Evolutionary conservation across 1,140 invertebrate genomes (phyloP).

Genomic region (Drosophila cardini): DNA sequence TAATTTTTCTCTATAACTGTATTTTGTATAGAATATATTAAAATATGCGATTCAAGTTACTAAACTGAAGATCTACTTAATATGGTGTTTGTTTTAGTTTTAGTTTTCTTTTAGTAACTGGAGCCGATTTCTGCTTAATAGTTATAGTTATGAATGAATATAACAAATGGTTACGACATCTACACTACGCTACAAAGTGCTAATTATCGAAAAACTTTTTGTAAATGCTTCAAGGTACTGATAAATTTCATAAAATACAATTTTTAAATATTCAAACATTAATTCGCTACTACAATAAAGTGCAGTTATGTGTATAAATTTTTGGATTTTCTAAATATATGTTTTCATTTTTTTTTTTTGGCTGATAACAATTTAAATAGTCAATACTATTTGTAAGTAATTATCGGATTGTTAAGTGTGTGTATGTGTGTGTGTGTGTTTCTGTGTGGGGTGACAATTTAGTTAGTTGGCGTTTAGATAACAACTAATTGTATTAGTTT

Average conservation of each 20-base stretch:
- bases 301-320: slow-evolving; percentile 47
- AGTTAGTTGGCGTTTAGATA: slow-evolving; percentile 47
- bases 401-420: slow-evolving; percentile 21
- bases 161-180: slow-evolving; percentile 37
- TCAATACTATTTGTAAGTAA: slow-evolving; percentile 14
- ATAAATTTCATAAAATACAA: slow-evolving; percentile 56
- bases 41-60: slow-evolving; percentile 21
- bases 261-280: slow-evolving; percentile 59
- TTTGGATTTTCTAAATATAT: slow-evolving; percentile 3
- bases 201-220: slow-evolving; percentile 51
- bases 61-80: slow-evolving; percentile 16
- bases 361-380: slow-evolving; percentile 57
- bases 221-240: slow-evolving; percentile 73
- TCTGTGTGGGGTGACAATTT: slow-evolving; percentile 17
- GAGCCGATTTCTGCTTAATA: slow-evolving; percentile 29
- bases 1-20: slow-evolving; percentile 11
- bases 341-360: slow-evolving; percentile 8
- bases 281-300: slow-evolving; percentile 60
- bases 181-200: slow-evolving; percentile 53
- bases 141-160: slow-evolving; percentile 34
- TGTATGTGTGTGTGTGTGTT: neutral
- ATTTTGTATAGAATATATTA: slow-evolving; percentile 22
- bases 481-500: slow-evolving; percentile 47
- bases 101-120: slow-evolving; percentile 28
- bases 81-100: neutral